Evolutionary conservation across 2,888 invertebrate species (phyloP).

Genomic region (Empis stercorea): DNA sequence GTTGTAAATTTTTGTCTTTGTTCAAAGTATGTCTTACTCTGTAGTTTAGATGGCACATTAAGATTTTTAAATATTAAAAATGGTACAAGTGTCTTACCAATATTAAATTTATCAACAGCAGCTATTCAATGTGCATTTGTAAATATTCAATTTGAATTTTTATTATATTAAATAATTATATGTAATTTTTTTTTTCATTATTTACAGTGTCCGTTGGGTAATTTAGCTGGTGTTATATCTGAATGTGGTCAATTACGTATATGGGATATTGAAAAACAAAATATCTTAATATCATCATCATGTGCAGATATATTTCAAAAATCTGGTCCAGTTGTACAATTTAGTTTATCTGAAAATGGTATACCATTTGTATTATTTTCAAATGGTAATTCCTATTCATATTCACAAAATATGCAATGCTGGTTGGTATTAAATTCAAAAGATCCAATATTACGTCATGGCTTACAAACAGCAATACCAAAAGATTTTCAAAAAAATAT

Average conservation of each 20-base stretch:
- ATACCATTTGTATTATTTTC: constrained; percentile 73
- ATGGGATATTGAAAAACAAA: constrained; percentile 26
- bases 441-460: constrained; percentile 40
- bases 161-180: background rate
- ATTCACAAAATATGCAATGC: constrained; percentile 58
- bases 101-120: constrained; percentile 26
- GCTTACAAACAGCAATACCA: constrained; percentile 35
- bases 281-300: constrained; percentile 24
- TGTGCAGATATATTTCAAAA: constrained; percentile 29
- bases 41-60: constrained; percentile 32
- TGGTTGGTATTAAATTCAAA: constrained; percentile 48
- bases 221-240: constrained; percentile 32
- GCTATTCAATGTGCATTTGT: constrained; percentile 33
- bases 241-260: constrained; percentile 32
- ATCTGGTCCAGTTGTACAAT: constrained; percentile 42
- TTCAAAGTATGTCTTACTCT: constrained; percentile 29
- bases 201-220: constrained; percentile 27
- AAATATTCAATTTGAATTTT: constrained; percentile 7
- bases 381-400: constrained; percentile 75
- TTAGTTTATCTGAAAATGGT: constrained; percentile 53
- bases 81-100: constrained; percentile 29
- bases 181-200: background rate
- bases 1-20: constrained; percentile 32
- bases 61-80: constrained; percentile 26
- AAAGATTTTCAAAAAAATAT: constrained; percentile 29